Conservation (phyloP, 2,888 invertebrate species). For the Polylopha cassiicola region DNA sequence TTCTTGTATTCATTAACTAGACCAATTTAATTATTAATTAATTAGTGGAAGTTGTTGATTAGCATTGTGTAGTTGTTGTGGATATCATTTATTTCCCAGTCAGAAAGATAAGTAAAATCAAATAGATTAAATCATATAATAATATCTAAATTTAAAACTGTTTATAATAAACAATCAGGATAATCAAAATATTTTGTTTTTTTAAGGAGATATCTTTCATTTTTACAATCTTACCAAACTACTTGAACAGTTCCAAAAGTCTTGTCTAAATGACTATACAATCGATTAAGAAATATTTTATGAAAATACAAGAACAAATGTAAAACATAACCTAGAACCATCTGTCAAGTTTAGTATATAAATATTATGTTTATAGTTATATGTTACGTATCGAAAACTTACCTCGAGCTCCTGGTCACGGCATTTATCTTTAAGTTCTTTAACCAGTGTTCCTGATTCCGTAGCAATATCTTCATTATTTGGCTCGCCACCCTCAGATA, state of each 20-base stretch:
- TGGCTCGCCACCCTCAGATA: conserved; percentile 84
- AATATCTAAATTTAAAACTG: too few species aligned
- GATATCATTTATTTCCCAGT: too few species aligned
- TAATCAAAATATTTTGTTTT: too few species aligned
- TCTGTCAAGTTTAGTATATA: conserved; percentile 47
- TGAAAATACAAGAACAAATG: conserved; percentile 27
- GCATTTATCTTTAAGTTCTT: conserved; percentile 76
- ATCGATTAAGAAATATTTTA: conserved; percentile 4
- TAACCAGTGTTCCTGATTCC: conserved; percentile 43
- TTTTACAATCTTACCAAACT: too few species aligned
- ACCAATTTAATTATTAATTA: too few species aligned
- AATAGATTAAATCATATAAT: too few species aligned
- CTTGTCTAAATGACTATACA: conserved; percentile 5
- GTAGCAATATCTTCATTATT: conserved; percentile 39
- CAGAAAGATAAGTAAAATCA: too few species aligned
- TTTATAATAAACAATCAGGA: too few species aligned
- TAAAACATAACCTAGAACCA: conserved; percentile 66
- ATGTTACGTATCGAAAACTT: conserved; percentile 35
- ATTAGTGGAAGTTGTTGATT: too few species aligned
- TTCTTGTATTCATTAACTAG: too few species aligned
- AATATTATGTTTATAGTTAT: conserved; percentile 21
- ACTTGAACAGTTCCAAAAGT: conserved; percentile 26
- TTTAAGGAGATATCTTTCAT: too few species aligned
- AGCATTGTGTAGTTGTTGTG: too few species aligned
- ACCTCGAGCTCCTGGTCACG: conserved; percentile 80